Evolutionary conservation across 2,888 invertebrate genomes (phyloP).

Genomic region (Phalera bucephala): DNA sequence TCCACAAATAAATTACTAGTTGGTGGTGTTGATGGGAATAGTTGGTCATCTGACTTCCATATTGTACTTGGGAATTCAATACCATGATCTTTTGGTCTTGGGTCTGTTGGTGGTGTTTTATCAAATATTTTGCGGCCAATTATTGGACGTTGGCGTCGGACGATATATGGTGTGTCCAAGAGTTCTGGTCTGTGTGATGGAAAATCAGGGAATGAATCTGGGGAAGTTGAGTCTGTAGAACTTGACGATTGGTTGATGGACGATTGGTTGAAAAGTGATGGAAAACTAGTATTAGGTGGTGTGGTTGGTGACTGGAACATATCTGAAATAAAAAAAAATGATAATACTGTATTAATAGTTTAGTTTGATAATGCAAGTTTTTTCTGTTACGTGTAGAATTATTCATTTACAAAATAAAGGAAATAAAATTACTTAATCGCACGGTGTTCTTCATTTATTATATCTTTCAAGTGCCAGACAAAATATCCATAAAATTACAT

Average conservation of each 20-base stretch:
- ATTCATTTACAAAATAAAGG: too few relatives aligned
- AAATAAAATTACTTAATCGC: too few relatives aligned
- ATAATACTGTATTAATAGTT: not conserved
- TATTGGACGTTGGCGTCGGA: conserved; percentile 51
- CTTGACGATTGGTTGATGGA: conserved; percentile 56
- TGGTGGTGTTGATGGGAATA: conserved; percentile 35
- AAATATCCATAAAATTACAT: too few relatives aligned
- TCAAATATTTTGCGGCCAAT: conserved; percentile 58
- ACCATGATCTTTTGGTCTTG: conserved; percentile 11
- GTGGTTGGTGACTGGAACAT: conserved; percentile 26
- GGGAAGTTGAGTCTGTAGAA: conserved; percentile 67
- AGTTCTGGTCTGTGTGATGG: conserved; percentile 22
- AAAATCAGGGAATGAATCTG: conserved; percentile 61
- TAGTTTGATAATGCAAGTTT: too few relatives aligned
- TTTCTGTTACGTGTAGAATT: too few relatives aligned
- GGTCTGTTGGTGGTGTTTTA: conserved; percentile 23
- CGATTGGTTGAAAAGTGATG: conserved; percentile 42
- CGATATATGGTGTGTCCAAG: conserved; percentile 29
- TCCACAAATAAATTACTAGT: conserved; percentile 20
- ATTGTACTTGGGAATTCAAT: conserved; percentile 12
- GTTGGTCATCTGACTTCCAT: conserved; percentile 23
- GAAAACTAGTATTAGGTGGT: conserved; percentile 3
- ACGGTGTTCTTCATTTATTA: too few relatives aligned
- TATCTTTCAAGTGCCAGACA: too few relatives aligned
- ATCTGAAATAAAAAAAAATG: conserved; percentile 37